Evolutionary conservation across 2,113 vertebrate genomes (phyloP).

Genomic region (Elgaria multicarinata): DNA sequence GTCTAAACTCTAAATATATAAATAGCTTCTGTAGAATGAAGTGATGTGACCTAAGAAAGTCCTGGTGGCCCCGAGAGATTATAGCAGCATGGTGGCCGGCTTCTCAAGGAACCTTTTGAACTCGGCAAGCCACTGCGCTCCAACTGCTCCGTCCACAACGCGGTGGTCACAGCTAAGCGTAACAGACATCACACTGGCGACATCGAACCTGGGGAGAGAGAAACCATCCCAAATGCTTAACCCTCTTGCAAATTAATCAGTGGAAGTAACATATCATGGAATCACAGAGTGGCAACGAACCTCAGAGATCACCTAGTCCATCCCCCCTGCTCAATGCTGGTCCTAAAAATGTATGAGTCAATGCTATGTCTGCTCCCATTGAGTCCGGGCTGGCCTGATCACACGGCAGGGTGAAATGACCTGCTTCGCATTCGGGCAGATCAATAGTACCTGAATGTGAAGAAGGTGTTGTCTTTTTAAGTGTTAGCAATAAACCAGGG

Average conservation of each 20-base stretch:
- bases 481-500: no score
- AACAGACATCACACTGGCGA: conserved; percentile 93
- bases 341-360: no score
- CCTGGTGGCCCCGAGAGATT: conserved; percentile 65
- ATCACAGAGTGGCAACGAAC: no score
- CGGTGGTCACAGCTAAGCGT: conserved; percentile 96
- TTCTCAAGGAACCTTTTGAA: conserved; percentile 94
- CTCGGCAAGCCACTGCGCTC: conserved; percentile 95
- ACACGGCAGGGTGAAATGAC: no score
- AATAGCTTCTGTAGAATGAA: conserved; percentile 76
- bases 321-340: no score
- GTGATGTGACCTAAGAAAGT: conserved; percentile 65
- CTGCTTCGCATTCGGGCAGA: no score
- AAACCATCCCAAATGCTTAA: not conserved
- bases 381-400: no score
- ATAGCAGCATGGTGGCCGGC: conserved; percentile 92
- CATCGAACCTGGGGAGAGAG: conserved; percentile 85
- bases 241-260: conserved; percentile 13
- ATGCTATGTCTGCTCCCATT: no score
- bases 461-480: not conserved
- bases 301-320: no score
- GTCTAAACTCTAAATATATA: conserved; percentile 73
- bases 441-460: not conserved
- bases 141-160: conserved; percentile 94
- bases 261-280: no score